Conservation (phyloP, 2,113 vertebrate genomes). For the Hydrochoerus hydrochaeris region DNA sequence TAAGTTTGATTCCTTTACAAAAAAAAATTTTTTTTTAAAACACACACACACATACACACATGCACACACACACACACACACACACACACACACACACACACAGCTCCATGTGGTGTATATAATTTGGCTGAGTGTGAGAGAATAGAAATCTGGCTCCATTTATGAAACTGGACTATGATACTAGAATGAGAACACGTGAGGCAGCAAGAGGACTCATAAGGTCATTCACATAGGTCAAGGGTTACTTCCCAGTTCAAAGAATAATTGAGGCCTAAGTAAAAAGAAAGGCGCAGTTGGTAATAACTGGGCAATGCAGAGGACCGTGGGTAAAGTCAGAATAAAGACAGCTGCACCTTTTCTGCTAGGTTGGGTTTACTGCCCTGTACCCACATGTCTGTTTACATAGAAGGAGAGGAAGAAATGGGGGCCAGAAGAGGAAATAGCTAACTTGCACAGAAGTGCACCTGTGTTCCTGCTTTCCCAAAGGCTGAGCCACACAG, state of each 20-base stretch:
- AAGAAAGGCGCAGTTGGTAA: background rate
- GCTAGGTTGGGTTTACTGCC: background rate
- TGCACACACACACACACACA: no score
- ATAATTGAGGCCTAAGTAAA: background rate
- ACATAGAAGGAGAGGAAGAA: background rate
- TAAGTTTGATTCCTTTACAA: no score
- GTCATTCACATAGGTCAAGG: background rate
- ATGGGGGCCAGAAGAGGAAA: background rate
- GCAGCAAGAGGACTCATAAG: background rate
- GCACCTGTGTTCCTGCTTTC: background rate
- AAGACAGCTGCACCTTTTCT: background rate
- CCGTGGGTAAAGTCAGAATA: background rate
- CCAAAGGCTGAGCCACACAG: background rate
- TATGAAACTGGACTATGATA: background rate
- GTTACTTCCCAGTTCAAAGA: background rate
- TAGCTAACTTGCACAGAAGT: background rate
- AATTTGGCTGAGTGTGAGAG: background rate
- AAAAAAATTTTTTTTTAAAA: no score
- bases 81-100: no score
- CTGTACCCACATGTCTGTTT: background rate
- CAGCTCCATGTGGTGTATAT: background rate
- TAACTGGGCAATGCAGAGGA: background rate
- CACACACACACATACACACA: no score
- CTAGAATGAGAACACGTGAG: background rate
- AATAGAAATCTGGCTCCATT: conserved; percentile 1